Percentiles rank a stretch among this genome's conserved stretches.
Conservation (phyloP, 92 coral and sea anemone species). For the Siderastrea radians region DNA sequence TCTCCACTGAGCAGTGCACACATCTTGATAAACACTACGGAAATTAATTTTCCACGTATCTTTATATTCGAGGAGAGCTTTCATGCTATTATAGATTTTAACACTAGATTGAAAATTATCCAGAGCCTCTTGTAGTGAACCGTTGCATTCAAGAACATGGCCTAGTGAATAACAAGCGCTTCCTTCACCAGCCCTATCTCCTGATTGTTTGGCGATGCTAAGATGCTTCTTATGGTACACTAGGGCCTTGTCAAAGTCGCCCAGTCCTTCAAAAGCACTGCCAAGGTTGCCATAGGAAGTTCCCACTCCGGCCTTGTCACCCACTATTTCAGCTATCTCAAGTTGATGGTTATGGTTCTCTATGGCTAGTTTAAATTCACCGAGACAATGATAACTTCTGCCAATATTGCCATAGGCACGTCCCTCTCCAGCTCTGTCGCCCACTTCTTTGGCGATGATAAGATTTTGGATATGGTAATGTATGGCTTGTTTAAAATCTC, state of each 20-base stretch:
- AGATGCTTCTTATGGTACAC: neutral
- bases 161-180: neutral
- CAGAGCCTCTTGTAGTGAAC: neutral
- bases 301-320: neutral
- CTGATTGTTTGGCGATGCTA: neutral
- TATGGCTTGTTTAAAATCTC: neutral
- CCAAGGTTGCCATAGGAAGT: neutral
- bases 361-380: neutral
- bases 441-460: neutral
- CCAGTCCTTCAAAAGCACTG: neutral
- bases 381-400: neutral
- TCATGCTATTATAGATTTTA: neutral
- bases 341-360: neutral
- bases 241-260: neutral
- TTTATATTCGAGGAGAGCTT: neutral
- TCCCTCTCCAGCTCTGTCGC: neutral
- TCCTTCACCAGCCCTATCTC: neutral
- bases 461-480: neutral
- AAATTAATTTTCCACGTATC: neutral
- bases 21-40: neutral
- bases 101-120: neutral
- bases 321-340: neutral
- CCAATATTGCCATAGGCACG: neutral
- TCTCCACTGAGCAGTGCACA: neutral
- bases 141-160: neutral